These are phyloP conservation scores for Orthonychiurus folsomi DNA, from an alignment of 2,888 invertebrate genomes.

Conservation along the genomic window DNA sequence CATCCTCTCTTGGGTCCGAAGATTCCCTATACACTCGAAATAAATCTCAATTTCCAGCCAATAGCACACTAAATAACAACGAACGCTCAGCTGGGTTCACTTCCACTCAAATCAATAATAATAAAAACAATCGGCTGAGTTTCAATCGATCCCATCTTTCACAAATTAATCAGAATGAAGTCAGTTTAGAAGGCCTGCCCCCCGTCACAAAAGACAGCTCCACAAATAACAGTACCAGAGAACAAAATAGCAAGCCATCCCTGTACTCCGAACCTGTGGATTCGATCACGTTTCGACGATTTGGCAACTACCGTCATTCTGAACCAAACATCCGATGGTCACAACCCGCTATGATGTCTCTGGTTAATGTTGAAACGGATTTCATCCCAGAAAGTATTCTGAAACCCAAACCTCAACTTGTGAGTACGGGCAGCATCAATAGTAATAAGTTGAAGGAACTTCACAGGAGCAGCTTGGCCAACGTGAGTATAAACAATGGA, in stretches of 20 bases:
- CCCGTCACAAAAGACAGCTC: not conserved
- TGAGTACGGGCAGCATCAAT: not conserved
- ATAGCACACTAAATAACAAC: constrained; percentile 25
- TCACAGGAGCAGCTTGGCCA: not conserved
- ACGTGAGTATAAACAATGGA: constrained; percentile 5
- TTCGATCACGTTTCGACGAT: constrained; percentile 32
- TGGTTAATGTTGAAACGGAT: constrained; percentile 25
- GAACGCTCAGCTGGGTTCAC: constrained; percentile 17
- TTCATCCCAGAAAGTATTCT: not conserved
- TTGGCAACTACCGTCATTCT: constrained; percentile 34
- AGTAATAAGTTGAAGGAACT: not conserved
- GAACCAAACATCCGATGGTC: constrained; percentile 40
- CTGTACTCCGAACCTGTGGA: constrained; percentile 40
- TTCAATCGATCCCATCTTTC: constrained; percentile 27
- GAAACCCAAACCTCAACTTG: not conserved
- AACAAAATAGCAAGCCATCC: constrained; percentile 16
- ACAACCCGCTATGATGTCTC: constrained; percentile 31
- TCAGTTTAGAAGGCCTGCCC: not conserved
- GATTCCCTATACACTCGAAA: constrained; percentile 23
- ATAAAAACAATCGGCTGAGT: constrained; percentile 37
- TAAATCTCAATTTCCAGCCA: constrained; percentile 15
- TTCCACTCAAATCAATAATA: constrained; percentile 31
- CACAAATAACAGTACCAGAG: not conserved
- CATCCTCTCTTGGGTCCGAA: constrained; percentile 34
- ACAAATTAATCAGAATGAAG: not conserved